These are phyloP conservation scores for Lepetodrilus schrolli DNA, from an alignment of 2,888 invertebrate species.

Conservation along the genomic window DNA sequence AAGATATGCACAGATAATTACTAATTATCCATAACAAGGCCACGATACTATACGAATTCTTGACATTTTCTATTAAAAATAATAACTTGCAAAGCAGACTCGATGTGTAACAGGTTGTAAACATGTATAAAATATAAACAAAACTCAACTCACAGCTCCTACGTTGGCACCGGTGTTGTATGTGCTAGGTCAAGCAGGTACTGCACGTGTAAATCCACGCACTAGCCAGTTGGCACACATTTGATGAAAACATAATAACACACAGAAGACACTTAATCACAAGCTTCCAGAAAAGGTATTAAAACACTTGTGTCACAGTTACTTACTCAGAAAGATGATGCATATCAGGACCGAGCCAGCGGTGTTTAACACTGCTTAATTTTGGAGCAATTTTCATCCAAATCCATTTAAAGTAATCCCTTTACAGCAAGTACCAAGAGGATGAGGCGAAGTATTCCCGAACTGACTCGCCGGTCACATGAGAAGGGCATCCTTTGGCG, in stretches of 20 bases:
- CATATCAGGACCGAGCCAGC: slow-evolving; percentile 39
- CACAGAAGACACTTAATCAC: background rate
- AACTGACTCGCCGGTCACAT: slow-evolving; percentile 22
- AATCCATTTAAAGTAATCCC: slow-evolving; percentile 39
- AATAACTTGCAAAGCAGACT: background rate
- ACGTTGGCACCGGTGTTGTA: background rate
- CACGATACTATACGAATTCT: no score
- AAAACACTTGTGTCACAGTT: background rate
- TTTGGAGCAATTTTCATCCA: slow-evolving; percentile 59
- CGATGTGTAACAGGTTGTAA: background rate
- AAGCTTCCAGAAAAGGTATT: background rate
- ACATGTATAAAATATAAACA: slow-evolving; percentile 12
- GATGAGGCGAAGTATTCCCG: background rate
- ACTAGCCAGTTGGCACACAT: background rate
- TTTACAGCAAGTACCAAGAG: slow-evolving; percentile 19
- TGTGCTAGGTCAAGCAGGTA: background rate
- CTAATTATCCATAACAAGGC: no score
- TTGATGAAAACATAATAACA: background rate
- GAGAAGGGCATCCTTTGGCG: background rate
- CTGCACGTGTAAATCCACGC: background rate
- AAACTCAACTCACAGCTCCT: background rate
- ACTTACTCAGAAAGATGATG: slow-evolving; percentile 43
- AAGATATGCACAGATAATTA: background rate
- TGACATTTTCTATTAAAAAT: background rate
- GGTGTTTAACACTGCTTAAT: slow-evolving; percentile 35